phyloP scores from a whole-genome alignment of 1,140 invertebrate genomes.

The Ephestia elutella region DNA sequence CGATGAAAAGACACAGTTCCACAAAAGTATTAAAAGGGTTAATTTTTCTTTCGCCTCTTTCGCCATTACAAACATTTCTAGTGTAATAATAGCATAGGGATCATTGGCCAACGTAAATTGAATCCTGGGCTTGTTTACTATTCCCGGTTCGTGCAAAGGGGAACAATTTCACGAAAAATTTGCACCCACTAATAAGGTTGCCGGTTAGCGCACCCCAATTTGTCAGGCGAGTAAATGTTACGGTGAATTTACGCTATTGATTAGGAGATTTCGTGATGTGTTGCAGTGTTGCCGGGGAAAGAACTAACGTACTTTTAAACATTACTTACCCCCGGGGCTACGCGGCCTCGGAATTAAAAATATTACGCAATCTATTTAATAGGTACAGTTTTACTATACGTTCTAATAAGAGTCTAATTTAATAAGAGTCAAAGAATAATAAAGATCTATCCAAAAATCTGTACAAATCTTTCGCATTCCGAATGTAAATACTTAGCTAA shows the following conservation, averaged over 20 bases:
- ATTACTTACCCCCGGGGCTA: too few relatives aligned
- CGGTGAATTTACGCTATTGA: conserved; percentile 18
- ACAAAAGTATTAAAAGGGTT: too few relatives aligned
- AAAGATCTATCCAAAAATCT: too few relatives aligned
- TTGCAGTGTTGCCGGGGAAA: neutral
- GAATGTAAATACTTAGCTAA: too few relatives aligned
- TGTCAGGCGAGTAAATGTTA: conserved; percentile 22
- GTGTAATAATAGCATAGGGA: neutral
- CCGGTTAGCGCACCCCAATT: conserved; percentile 22
- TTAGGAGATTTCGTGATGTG: conserved; percentile 1
- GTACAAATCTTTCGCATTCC: too few relatives aligned
- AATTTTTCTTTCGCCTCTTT: too few relatives aligned
- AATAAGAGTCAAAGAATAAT: too few relatives aligned
- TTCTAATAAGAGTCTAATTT: too few relatives aligned
- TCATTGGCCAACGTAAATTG: neutral
- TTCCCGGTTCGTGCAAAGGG: conserved; percentile 1
- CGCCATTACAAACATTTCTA: neutral
- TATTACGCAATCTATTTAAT: too few relatives aligned
- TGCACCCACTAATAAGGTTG: conserved; percentile 18
- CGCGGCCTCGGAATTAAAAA: too few relatives aligned
- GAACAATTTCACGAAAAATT: conserved; percentile 25
- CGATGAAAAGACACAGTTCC: too few relatives aligned
- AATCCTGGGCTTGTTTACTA: neutral
- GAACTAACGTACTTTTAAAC: neutral
- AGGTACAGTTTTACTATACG: too few relatives aligned